phyloP scores from a whole-genome alignment of 2,797 vertebrate genomes.

The Erpetoichthys calabaricus region DNA sequence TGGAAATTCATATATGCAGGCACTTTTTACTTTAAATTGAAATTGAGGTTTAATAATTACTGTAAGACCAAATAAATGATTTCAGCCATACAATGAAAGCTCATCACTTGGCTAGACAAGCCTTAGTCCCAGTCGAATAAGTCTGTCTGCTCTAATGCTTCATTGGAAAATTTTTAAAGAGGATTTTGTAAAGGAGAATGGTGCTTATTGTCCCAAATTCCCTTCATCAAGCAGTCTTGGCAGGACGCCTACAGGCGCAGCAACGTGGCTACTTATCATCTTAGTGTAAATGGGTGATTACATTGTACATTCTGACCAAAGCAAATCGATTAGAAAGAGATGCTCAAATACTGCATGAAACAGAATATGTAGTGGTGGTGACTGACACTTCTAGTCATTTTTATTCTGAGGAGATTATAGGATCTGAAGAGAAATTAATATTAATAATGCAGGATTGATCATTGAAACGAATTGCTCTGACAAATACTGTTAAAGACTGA shows the following conservation, averaged over 20 bases:
- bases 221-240: conserved; percentile 10
- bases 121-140: no score
- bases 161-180: conserved; percentile 9
- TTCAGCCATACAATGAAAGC: no score
- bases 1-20: no score
- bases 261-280: conserved; percentile 12
- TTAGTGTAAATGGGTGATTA: conserved; percentile 13
- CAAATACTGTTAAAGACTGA: conserved; percentile 10
- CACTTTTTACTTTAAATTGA: no score
- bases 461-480: conserved; percentile 11
- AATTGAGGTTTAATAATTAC: no score
- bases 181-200: conserved; percentile 10
- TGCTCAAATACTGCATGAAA: conserved; percentile 4
- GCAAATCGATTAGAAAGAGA: conserved; percentile 16
- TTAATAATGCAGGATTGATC: conserved; percentile 15
- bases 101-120: no score
- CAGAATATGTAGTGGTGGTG: conserved; percentile 8
- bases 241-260: conserved; percentile 12
- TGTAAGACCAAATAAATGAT: no score
- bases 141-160: no score
- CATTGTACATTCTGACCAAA: conserved; percentile 7
- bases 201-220: conserved; percentile 15
- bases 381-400: conserved; percentile 4
- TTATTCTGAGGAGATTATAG: conserved; percentile 10
- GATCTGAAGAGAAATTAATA: conserved; percentile 12